A percentile compares a stretch with the other conserved stretches of the same genome.
Conservation (phyloP, 2,113 vertebrate species). For the Mesoclemmys tuberculata region DNA sequence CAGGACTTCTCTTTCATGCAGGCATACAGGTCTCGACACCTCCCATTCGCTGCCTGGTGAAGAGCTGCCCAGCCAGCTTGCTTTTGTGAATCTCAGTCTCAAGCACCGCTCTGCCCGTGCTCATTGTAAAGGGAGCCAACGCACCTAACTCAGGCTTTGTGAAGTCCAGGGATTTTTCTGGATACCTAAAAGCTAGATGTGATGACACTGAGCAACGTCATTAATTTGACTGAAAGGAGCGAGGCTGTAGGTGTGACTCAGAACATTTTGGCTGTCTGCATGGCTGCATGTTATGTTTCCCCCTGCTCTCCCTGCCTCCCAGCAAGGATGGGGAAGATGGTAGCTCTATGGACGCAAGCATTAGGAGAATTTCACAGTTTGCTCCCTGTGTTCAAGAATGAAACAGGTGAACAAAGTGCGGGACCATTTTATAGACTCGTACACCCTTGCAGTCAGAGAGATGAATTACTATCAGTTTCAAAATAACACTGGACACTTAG, state of each 20-base stretch:
- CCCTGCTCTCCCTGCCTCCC: not conserved
- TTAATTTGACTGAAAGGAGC: not conserved
- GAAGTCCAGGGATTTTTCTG: no score
- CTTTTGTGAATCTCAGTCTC: no score
- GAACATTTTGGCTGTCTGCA: not conserved
- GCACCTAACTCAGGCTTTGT: no score
- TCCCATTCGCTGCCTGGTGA: no score
- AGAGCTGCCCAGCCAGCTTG: no score
- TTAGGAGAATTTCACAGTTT: not conserved
- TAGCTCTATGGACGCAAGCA: not conserved
- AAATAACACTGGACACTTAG: rapidly evolving
- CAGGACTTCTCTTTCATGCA: no score
- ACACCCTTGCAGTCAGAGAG: not conserved
- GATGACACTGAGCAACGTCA: not conserved
- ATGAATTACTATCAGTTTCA: not conserved
- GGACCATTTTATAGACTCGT: not conserved
- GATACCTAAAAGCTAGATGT: no score
- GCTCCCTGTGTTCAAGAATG: not conserved
- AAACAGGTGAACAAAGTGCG: not conserved
- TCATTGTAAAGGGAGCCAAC: no score
- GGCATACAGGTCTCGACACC: no score
- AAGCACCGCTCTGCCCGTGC: no score
- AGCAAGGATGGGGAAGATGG: not conserved
- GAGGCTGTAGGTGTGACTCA: not conserved
- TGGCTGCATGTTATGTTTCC: not conserved